phyloP scores from a whole-genome alignment of 2,113 vertebrate species.

The Neogale vison region DNA sequence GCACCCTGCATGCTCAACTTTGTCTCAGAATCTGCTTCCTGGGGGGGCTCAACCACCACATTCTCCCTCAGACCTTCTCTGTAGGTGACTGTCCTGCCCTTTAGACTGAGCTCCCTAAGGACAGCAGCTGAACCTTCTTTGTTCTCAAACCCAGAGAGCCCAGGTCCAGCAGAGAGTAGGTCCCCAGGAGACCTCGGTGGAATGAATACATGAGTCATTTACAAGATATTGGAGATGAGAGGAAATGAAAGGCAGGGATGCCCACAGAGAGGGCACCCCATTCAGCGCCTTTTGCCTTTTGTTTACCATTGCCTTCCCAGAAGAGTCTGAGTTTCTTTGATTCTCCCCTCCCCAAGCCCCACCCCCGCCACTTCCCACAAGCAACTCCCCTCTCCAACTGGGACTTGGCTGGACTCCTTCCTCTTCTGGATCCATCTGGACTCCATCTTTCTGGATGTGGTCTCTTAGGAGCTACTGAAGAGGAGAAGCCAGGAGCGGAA shows the following conservation, averaged over 20 bases:
- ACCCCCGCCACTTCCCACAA: not conserved
- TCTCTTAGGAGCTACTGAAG: not conserved
- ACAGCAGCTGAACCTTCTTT: not conserved
- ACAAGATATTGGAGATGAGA: not conserved
- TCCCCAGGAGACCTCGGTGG: not conserved
- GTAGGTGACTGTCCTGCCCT: not conserved
- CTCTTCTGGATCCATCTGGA: not conserved
- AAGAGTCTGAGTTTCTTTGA: not conserved
- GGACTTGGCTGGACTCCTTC: not conserved
- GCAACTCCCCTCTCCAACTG: not conserved
- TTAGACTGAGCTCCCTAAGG: not conserved
- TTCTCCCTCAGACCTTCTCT: not conserved
- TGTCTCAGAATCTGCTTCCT: not conserved
- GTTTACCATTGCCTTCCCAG: not conserved
- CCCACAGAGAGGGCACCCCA: accelerated
- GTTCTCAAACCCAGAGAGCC: not conserved
- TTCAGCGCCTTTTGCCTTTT: not conserved
- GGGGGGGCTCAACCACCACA: not conserved
- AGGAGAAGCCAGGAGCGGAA: not conserved
- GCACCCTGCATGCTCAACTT: not conserved
- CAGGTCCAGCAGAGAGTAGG: not conserved
- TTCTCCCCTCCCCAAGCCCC: not conserved
- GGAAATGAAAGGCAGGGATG: not conserved
- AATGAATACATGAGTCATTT: not conserved
- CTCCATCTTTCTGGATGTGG: not conserved